These are phyloP conservation scores for Neodon shergylaensis DNA, from an alignment of 2,113 vertebrate species.

Conservation along the genomic window DNA sequence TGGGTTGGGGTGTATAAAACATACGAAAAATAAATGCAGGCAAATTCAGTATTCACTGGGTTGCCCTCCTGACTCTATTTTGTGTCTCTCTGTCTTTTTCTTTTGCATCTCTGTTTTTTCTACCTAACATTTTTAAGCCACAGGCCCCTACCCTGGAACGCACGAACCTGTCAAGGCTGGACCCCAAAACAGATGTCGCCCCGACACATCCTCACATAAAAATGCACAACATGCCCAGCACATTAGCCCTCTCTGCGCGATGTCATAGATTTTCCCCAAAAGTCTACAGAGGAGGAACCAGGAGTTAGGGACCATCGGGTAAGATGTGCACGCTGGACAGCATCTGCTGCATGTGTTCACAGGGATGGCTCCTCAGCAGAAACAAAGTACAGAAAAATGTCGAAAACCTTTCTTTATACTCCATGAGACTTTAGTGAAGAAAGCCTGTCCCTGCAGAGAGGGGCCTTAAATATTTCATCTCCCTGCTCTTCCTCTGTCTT, in stretches of 20 bases:
- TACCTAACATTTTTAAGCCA: too few species aligned
- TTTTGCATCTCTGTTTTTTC: too few species aligned
- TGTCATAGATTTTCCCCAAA: background rate
- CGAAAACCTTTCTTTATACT: slow-evolving; percentile 53
- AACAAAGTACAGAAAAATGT: slow-evolving; percentile 17
- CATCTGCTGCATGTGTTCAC: background rate
- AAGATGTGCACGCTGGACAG: accelerated
- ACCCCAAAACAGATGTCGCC: too few species aligned
- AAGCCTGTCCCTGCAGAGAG: background rate
- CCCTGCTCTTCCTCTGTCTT: slow-evolving; percentile 20
- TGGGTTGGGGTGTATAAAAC: too few species aligned
- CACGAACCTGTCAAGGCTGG: too few species aligned
- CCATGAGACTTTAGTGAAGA: slow-evolving; percentile 12
- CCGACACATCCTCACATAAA: background rate
- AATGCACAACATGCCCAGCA: background rate
- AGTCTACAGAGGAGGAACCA: background rate
- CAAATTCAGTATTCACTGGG: too few species aligned
- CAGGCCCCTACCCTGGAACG: too few species aligned
- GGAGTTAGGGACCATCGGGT: background rate
- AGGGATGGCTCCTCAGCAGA: background rate
- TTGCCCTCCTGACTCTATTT: too few species aligned
- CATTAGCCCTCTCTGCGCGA: accelerated
- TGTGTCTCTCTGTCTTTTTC: too few species aligned
- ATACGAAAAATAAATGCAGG: too few species aligned
- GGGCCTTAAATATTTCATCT: slow-evolving; percentile 63